Evolutionary conservation across 2,888 invertebrate species (phyloP), one percentile per base, ranked within the genome.

Genomic region (Melanargia galathea): DNA sequence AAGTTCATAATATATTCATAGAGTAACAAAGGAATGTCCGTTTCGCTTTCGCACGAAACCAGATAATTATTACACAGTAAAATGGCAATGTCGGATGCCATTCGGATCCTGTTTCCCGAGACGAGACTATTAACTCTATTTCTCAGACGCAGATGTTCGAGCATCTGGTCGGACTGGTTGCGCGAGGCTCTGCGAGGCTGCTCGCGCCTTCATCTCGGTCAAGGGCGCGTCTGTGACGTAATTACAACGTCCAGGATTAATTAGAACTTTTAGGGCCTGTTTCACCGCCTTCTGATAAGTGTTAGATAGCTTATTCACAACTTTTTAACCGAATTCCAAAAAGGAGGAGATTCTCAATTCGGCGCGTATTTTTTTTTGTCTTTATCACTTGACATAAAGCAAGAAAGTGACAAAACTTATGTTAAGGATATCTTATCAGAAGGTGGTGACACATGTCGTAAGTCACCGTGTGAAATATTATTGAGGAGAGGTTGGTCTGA

Each of bases 171-270:
- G 46, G 54, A 67, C 67, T 35, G 55, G 67, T 67, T 61, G 45
- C 45, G 60, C 49, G 35, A 52, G 65, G 55, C 52, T 63, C 33
- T 20, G 62, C 52, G 60, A 62, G 62, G 63, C 58, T 63, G 45
- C 60, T 60, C 13, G 43, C 51, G 55, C 65, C 58, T 54, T 58
- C 45, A 61, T 61, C 58, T 67, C 63, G 67, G 67, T 63, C 67
- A 67, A 67, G 67, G 67, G 48, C 63, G 46, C 61, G 48, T 65
- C 61, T 49, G 48, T 58, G 64, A 58, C 51, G 63, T 55, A 60
- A 58, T 65, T 58, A 51, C 58, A 24, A 63, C 30, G 54, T 59
- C 61, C 63, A 58, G 40, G 43, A 58, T 57, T 38, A 61, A 60
- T 56, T 60, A 62, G 51, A 59, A 45, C 43, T 35, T 16, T 38